Base-by-base conservation (phyloP, 2,113 vertebrate genomes). In the Myrmecophaga tridactyla region DNA sequence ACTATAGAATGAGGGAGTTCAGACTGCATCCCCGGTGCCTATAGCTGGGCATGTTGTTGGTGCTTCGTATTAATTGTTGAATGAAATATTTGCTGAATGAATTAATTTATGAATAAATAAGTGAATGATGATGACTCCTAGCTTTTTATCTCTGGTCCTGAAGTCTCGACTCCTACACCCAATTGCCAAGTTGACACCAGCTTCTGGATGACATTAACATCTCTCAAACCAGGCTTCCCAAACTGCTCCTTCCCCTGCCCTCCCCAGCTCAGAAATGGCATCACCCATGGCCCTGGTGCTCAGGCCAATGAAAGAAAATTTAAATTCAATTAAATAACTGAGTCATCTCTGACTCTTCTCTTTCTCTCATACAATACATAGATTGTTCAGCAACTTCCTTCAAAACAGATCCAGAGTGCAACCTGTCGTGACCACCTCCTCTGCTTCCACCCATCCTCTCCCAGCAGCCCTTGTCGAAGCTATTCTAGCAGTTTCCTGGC, bases 21-120 rank as follows among this genome's bases (percentile, higher is more conserved):
- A 17, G 29, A 13, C 7, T 13, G 17, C 5, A 6, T 0, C 6
- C 12, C 7, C 3, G 9, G 27, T 8, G 12, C 6, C 84, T 8
- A 34, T 12, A 6, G 41, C 21, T 23, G 25, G 14, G 31, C 63
- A 29, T 1, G 4, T 14, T n/a, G 6, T 12, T 2, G 1, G 13
- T 6, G 43, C 48, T 41, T 39, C 39, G 13, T 4, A 62, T 6
- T 18, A 56, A 21, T 56, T 18, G 18, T 6, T 56, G 48, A 51
- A 7, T 51, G 48, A 51, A 58, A 41, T 27, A 12, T 31, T 69
- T 43, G 34, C 15, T 69, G 56, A 27, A 13, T 18, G 43, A 69
- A 65, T 65, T 11, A 36, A 41, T 27, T 51, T 51, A 51, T 65
- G 63, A 27, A 13, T 29, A 34, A 12, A 51, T 12, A 51, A 43